Percentiles rank a stretch among this genome's conserved stretches.
Evolutionary conservation across 2,797 vertebrate species (phyloP).

Genomic region (Pseudochirops cupreus): DNA sequence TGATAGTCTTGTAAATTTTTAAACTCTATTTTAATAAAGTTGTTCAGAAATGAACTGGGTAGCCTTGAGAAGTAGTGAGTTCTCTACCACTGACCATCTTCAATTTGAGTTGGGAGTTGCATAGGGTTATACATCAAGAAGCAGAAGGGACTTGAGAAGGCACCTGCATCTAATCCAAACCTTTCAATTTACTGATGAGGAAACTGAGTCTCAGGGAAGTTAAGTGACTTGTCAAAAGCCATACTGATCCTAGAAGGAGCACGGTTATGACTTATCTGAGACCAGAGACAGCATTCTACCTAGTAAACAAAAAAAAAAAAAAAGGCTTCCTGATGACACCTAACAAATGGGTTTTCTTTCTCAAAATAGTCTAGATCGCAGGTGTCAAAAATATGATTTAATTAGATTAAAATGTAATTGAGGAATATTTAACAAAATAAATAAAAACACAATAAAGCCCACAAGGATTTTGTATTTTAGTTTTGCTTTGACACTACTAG

Average conservation of each 20-base stretch:
- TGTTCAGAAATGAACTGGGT: neutral
- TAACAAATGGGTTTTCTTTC: neutral
- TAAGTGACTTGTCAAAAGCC: neutral
- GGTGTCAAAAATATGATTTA: neutral
- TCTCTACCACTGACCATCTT: neutral
- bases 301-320: neutral
- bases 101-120: neutral
- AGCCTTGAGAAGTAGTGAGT: neutral
- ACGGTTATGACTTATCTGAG: neutral
- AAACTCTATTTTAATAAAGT: neutral
- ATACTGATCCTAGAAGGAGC: neutral
- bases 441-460: neutral
- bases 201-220: neutral
- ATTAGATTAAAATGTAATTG: neutral
- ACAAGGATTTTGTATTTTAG: neutral
- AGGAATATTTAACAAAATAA: neutral
- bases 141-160: neutral
- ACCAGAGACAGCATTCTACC: neutral
- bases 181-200: neutral
- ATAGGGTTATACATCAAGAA: neutral
- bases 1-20: neutral
- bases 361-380: neutral
- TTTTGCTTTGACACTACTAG: neutral
- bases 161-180: neutral
- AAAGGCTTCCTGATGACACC: neutral